Percentiles rank a stretch among this genome's conserved stretches.
Evolutionary conservation across 2,797 vertebrate species (phyloP).

Genomic region (Rhabdophis nuchalis): DNA sequence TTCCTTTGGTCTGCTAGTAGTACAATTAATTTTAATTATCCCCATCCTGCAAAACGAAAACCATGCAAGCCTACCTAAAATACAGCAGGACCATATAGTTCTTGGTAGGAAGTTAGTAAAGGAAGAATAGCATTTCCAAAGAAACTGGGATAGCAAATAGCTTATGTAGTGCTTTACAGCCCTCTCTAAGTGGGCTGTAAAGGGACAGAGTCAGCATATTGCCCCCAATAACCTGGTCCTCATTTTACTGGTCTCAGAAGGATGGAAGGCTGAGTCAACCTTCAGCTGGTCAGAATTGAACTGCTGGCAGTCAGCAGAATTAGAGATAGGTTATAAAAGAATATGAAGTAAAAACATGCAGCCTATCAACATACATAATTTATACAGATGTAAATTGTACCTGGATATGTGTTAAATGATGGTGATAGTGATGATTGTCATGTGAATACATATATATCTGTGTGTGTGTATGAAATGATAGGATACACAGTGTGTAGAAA

Average conservation of each 20-base stretch:
- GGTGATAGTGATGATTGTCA: neutral
- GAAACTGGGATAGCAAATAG: neutral
- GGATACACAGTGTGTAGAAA: neutral
- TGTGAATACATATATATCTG: no score
- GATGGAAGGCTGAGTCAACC: neutral
- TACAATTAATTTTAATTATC: neutral
- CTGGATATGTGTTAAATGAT: neutral
- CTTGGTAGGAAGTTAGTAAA: neutral
- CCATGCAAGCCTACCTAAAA: neutral
- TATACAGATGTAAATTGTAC: neutral
- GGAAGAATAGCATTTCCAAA: neutral
- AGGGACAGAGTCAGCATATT: neutral
- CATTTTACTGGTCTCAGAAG: neutral
- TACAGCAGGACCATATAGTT: neutral
- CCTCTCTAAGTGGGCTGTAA: neutral
- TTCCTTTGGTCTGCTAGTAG: neutral
- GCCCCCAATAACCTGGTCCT: neutral
- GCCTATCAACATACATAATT: neutral
- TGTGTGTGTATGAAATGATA: constrained; percentile 13
- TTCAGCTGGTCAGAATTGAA: neutral
- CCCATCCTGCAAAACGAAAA: neutral
- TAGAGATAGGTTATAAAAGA: neutral
- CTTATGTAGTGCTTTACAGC: neutral
- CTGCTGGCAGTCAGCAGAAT: neutral
- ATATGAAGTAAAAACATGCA: neutral